Base-by-base conservation (phyloP, 2,888 invertebrate species). In the Mactromeris polynyma region DNA sequence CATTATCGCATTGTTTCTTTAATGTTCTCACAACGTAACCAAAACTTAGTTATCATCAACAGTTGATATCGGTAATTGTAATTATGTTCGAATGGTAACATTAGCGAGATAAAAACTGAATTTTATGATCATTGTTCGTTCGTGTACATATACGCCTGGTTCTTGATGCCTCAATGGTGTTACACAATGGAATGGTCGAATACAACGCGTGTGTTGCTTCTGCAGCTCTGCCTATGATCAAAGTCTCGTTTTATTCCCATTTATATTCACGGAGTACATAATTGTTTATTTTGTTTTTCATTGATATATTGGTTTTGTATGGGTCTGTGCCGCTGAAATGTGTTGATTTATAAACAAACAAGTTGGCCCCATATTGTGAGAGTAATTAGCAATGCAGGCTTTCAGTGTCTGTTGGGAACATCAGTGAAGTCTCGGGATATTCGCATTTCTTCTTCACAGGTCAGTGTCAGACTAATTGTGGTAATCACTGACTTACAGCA, bases 191-290 rank as follows among this genome's bases (percentile, higher is more conserved):
- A 89, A 83, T 86, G 84, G 87, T 81, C 33, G 84, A 79, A 81
- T 83, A 79, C 85, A 83, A 42, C 69, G 78, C 80, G 46, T 40
- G 78, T 83, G 42, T 2, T 17, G 38, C 21, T 80, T 78, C 77
- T 73, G 81, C 54, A 42, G 33, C 79, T 85, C 81, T 86, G 87
- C 58, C 38, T 46, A 79, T 40, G 54, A 92, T 92, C 87, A 89
- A 87, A 85, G 64, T 85, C 89, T 92, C 92, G 89, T 90, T 90
- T 83, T 82, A 90, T 26, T 88, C 90, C 83, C 90, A 85, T 89
- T 87, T 51, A 64, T 46, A 17, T 46, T 84, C 51, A 83, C 86
- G 73, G 79, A 83, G 83, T 36, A 46, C 58, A 38, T 38, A 64
- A 80, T 38, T 85, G 90, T 90, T 91, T 91, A 90, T 90, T 91